Percentiles rank a stretch among this genome's conserved stretches.
Conservation (phyloP, 2,888 invertebrate genomes). For the Ctena decussata region DNA sequence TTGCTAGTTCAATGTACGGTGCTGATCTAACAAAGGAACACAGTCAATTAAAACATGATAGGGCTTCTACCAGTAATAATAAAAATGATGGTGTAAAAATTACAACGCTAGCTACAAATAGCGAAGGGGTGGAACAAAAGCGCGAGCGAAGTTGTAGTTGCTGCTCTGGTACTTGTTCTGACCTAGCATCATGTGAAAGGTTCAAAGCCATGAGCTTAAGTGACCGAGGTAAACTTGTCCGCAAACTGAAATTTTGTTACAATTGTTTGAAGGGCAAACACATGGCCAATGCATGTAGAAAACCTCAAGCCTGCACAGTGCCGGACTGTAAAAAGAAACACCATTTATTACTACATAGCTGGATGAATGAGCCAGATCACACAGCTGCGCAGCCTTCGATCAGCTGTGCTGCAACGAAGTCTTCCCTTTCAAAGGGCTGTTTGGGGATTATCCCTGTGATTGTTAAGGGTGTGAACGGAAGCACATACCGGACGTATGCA, state of each 20-base stretch:
- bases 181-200: conserved; percentile 19
- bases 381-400: neutral
- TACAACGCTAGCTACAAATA: neutral
- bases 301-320: conserved; percentile 11
- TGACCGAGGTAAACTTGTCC: conserved; percentile 22
- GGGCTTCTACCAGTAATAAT: neutral
- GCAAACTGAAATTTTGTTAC: conserved; percentile 26
- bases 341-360: conserved; percentile 34
- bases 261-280: conserved; percentile 47
- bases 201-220: conserved; percentile 17
- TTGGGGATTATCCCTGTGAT: no score
- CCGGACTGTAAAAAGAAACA: conserved; percentile 38
- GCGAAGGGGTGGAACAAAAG: neutral
- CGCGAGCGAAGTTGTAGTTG: conserved; percentile 17
- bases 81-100: neutral
- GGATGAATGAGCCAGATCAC: neutral
- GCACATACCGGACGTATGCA: conserved; percentile 4
- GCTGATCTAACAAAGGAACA: neutral
- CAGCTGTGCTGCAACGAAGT: neutral
- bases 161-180: conserved; percentile 34
- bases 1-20: conserved; percentile 25
- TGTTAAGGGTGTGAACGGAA: no score
- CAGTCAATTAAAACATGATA: neutral
- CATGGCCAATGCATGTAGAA: conserved; percentile 36
- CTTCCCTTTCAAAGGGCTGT: neutral